A percentile compares a stretch with the other conserved stretches of the same genome.
Evolutionary conservation across 1,140 invertebrate genomes (phyloP).

Genomic region (Calephelis nemesis): DNA sequence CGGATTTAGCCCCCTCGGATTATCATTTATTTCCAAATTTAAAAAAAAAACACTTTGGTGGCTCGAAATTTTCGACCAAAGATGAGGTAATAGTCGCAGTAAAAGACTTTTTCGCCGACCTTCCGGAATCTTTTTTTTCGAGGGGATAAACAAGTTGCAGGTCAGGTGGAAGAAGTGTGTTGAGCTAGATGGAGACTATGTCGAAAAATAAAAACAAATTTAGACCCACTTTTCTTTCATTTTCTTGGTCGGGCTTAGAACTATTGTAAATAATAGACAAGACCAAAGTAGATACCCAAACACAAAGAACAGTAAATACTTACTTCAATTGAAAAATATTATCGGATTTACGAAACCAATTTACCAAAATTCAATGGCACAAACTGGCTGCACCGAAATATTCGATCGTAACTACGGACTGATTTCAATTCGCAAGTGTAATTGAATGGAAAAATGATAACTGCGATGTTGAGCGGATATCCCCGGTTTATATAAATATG

Average conservation of each 20-base stretch:
- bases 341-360: constrained; percentile 1
- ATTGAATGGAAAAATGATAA: constrained; percentile 22
- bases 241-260: too few species aligned
- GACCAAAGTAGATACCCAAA: background rate
- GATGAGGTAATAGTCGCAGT: background rate
- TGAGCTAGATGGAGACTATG: too few species aligned
- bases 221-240: too few species aligned
- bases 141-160: too few species aligned
- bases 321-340: constrained; percentile 2
- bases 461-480: background rate
- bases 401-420: constrained; percentile 6
- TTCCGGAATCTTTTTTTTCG: too few species aligned
- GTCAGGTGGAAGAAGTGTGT: too few species aligned
- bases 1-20: too few species aligned
- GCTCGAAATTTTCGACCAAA: too few species aligned
- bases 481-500: constrained; percentile 3
- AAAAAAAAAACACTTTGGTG: too few species aligned
- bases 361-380: background rate
- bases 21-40: too few species aligned
- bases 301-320: background rate
- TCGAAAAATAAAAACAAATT: too few species aligned
- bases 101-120: background rate
- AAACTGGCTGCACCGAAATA: constrained; percentile 13
- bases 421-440: constrained; percentile 15
- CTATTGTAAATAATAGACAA: too few species aligned